phyloP scores from a whole-genome alignment of 2,113 vertebrate genomes.

The Marmota monax region DNA sequence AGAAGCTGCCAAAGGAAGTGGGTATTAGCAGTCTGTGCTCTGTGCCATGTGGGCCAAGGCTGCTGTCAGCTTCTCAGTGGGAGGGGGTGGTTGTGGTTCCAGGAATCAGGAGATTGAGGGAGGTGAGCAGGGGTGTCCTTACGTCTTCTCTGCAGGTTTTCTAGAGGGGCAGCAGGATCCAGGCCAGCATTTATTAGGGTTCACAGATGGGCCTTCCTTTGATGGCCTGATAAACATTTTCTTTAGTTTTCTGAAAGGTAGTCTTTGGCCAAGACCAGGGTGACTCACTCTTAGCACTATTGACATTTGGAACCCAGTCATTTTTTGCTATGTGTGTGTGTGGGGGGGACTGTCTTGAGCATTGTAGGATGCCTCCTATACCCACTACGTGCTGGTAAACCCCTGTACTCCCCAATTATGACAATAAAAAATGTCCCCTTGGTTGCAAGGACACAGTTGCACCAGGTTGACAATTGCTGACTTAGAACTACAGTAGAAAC shows the following conservation, averaged over 20 bases:
- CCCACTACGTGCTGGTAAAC: background rate
- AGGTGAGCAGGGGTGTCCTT: background rate
- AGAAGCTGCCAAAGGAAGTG: constrained; percentile 60
- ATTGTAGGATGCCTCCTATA: background rate
- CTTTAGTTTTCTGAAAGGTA: background rate
- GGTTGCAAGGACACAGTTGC: background rate
- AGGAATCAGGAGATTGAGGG: constrained; percentile 8
- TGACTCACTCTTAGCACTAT: background rate
- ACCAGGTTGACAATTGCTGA: background rate
- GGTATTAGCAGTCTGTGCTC: constrained; percentile 57
- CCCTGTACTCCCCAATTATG: background rate
- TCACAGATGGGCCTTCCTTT: background rate
- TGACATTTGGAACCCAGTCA: background rate
- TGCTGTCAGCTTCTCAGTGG: constrained; percentile 46
- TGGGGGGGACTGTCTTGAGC: background rate
- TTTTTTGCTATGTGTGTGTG: background rate
- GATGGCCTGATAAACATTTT: background rate
- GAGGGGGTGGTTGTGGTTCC: background rate
- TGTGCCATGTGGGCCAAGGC: background rate
- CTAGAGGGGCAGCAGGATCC: background rate
- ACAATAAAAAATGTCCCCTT: background rate
- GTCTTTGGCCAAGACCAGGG: background rate
- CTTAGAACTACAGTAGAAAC: constrained; percentile 39
- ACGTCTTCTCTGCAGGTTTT: background rate
- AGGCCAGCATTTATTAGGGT: background rate